phyloP scores from a whole-genome alignment of 2,888 invertebrate species.

The Mythimna impura region DNA sequence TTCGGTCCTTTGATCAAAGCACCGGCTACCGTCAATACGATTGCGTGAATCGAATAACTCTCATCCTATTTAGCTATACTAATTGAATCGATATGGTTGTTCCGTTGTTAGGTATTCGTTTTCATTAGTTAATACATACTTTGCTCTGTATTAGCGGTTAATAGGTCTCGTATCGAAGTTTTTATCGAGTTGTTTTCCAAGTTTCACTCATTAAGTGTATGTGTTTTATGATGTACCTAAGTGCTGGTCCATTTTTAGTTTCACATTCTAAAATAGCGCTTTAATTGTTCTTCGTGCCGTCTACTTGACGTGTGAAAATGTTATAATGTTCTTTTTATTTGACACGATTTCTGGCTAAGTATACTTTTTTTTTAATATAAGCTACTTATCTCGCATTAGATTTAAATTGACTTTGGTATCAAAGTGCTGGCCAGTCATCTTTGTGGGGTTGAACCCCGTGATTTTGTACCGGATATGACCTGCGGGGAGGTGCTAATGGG shows the following conservation, averaged over 20 bases:
- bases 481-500: slow-evolving; percentile 83
- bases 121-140: slow-evolving; percentile 75
- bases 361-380: slow-evolving; percentile 35
- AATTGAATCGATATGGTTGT: slow-evolving; percentile 80
- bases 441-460: slow-evolving; percentile 77
- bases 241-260: slow-evolving; percentile 21
- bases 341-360: not conserved
- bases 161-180: slow-evolving; percentile 46
- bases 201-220: slow-evolving; percentile 31
- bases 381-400: slow-evolving; percentile 73
- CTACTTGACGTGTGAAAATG: not conserved
- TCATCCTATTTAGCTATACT: slow-evolving; percentile 76
- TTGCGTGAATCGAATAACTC: slow-evolving; percentile 75
- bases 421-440: slow-evolving; percentile 76
- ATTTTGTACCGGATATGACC: slow-evolving; percentile 85
- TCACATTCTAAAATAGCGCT: slow-evolving; percentile 22
- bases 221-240: slow-evolving; percentile 22
- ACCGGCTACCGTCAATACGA: slow-evolving; percentile 71
- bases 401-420: slow-evolving; percentile 76
- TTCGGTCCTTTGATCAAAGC: slow-evolving; percentile 75
- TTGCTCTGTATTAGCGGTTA: slow-evolving; percentile 55
- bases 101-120: slow-evolving; percentile 77
- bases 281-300: not conserved
- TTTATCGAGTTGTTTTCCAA: slow-evolving; percentile 52
- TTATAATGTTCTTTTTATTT: slow-evolving; percentile 10